These are phyloP conservation scores for Trematomus loennbergii DNA, from an alignment of 2,113 vertebrate species.

Conservation along the genomic window DNA sequence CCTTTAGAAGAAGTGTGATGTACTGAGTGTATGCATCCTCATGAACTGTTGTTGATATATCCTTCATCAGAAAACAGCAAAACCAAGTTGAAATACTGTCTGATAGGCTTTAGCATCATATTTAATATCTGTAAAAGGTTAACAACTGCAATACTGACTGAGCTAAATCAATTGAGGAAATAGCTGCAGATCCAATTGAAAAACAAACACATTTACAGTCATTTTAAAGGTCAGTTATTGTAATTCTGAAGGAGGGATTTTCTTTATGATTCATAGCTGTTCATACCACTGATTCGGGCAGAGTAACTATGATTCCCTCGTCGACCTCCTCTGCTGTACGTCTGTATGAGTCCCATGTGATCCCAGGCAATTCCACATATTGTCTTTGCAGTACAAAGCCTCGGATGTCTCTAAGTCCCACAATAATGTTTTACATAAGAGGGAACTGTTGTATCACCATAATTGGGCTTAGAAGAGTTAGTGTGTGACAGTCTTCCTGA, in stretches of 20 bases:
- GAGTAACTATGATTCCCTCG: background rate
- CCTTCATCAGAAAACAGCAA: background rate
- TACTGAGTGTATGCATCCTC: slow-evolving; percentile 1
- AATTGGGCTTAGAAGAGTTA: slow-evolving; percentile 25
- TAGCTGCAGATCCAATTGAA: background rate
- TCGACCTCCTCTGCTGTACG: slow-evolving; percentile 1
- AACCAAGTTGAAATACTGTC: background rate
- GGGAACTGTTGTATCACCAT: slow-evolving; percentile 13
- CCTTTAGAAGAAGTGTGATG: slow-evolving; percentile 1
- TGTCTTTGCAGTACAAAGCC: slow-evolving; percentile 11
- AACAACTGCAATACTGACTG: background rate
- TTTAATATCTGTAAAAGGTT: background rate
- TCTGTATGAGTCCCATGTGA: slow-evolving; percentile 13
- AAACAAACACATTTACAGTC: background rate
- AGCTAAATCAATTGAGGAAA: background rate
- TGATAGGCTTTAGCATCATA: background rate
- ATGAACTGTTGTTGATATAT: slow-evolving; percentile 6
- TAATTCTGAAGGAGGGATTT: background rate
- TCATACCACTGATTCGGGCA: background rate
- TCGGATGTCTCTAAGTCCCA: slow-evolving; percentile 1
- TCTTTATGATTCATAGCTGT: background rate
- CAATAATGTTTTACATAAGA: background rate
- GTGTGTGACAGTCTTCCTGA: background rate
- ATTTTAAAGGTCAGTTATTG: background rate
- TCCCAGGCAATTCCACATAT: slow-evolving; percentile 3